phyloP scores from a whole-genome alignment of 2,113 vertebrate genomes.

The Nesogale talazaci region DNA sequence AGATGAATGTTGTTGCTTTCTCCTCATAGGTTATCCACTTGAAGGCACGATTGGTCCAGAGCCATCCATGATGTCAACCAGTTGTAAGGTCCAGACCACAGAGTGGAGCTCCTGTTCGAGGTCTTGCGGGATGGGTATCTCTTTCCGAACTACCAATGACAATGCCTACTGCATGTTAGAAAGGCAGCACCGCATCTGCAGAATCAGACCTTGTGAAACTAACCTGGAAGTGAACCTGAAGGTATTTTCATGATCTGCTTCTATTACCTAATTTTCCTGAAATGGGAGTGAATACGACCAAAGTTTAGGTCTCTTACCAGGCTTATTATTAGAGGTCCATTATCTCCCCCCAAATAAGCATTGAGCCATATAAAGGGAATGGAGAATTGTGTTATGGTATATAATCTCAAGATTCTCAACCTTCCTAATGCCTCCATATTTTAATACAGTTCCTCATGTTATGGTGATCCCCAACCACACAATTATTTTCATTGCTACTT shows the following conservation, averaged over 20 bases:
- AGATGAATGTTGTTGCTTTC: slow-evolving; percentile 65
- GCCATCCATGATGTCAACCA: slow-evolving; percentile 95
- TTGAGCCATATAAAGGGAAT: slow-evolving; percentile 44
- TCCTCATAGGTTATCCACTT: slow-evolving; percentile 93
- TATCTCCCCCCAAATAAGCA: slow-evolving; percentile 24
- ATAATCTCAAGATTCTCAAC: background rate
- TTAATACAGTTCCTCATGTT: too few species aligned
- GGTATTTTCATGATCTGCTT: slow-evolving; percentile 84
- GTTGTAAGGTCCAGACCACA: slow-evolving; percentile 99
- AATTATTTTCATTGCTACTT: too few species aligned
- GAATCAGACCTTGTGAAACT: slow-evolving; percentile 97
- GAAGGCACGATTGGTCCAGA: slow-evolving; percentile 98
- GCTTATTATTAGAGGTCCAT: background rate
- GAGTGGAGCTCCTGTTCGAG: slow-evolving; percentile 99
- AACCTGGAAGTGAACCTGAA: slow-evolving; percentile 97
- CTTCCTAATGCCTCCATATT: slow-evolving; percentile 46
- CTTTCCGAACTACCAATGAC: slow-evolving; percentile 98
- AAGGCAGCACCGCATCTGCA: slow-evolving; percentile 97
- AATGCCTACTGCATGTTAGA: slow-evolving; percentile 97
- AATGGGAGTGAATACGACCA: background rate
- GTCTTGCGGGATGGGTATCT: slow-evolving; percentile 98
- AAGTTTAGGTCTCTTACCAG: background rate
- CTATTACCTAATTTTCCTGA: background rate
- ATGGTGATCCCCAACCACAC: too few species aligned
- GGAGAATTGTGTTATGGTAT: slow-evolving; percentile 32